Conservation (phyloP, 1,140 invertebrate genomes). For the Anadara kagoshimensis region DNA sequence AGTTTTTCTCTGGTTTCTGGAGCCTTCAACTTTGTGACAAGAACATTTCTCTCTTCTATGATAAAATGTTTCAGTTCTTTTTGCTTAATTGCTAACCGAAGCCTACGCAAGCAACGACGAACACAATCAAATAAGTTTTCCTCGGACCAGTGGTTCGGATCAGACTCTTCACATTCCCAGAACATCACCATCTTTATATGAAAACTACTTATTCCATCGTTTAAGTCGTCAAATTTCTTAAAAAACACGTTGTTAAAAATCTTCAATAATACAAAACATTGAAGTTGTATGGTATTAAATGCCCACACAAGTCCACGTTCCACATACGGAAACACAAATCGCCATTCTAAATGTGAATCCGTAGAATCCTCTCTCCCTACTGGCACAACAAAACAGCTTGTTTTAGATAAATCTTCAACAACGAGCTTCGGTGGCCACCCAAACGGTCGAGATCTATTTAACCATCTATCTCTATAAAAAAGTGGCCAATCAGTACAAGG, state of each 20-base stretch:
- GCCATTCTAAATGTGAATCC: conserved; percentile 11
- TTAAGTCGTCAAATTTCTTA: background rate
- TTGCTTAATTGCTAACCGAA: background rate
- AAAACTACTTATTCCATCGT: conserved; percentile 12
- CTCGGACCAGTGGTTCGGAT: background rate
- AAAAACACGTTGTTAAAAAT: background rate
- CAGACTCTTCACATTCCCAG: conserved; percentile 18
- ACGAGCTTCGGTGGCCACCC: conserved; percentile 13
- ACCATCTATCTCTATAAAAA: background rate
- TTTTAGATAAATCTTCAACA: conserved; percentile 10
- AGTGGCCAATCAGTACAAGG: background rate
- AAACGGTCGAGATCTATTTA: background rate
- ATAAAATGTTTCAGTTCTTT: too few relatives aligned
- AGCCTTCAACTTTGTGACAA: too few relatives aligned
- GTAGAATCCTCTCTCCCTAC: conserved; percentile 12
- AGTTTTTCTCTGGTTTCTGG: too few relatives aligned
- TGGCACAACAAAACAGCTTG: conserved; percentile 13
- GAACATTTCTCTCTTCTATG: too few relatives aligned
- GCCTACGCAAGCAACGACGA: background rate
- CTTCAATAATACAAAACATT: conserved; percentile 15
- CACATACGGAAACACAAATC: conserved; percentile 8
- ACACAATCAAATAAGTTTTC: background rate
- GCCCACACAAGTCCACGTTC: conserved; percentile 14
- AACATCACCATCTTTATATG: conserved; percentile 27
- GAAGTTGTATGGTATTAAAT: conserved; percentile 1